Conservation (phyloP, 1,140 invertebrate genomes). For the Drosophila yakuba region DNA sequence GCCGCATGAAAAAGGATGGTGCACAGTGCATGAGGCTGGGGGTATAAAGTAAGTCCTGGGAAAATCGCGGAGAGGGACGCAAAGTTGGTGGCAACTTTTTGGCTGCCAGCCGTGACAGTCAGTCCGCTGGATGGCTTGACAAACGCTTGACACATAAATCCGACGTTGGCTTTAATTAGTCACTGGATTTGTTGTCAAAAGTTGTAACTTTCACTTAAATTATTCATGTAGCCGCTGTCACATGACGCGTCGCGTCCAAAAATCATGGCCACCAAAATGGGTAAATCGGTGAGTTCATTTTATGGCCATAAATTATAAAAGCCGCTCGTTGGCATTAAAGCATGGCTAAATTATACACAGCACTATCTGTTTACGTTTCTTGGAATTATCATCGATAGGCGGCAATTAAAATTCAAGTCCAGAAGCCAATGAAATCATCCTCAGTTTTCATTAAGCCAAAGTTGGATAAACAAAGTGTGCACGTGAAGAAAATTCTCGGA, state of each 20-base stretch:
- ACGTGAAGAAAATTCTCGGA: not conserved
- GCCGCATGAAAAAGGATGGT: constrained; percentile 7
- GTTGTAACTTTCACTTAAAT: constrained; percentile 51
- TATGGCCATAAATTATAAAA: constrained; percentile 20
- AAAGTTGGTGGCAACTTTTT: constrained; percentile 42
- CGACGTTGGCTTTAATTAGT: constrained; percentile 74
- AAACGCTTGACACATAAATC: constrained; percentile 71
- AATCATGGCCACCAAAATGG: constrained; percentile 29
- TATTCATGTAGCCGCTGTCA: constrained; percentile 50
- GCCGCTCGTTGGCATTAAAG: constrained; percentile 1
- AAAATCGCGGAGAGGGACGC: not conserved
- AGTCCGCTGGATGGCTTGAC: constrained; percentile 43
- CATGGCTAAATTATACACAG: not conserved
- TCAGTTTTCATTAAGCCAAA: constrained; percentile 13
- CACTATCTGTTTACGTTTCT: constrained; percentile 20
- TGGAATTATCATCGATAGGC: constrained; percentile 12
- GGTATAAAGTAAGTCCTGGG: not conserved
- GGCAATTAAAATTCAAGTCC: not conserved
- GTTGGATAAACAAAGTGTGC: constrained; percentile 6
- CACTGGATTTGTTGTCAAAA: constrained; percentile 52
- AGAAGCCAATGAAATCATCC: constrained; percentile 9
- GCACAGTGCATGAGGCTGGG: no score
- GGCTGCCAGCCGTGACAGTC: constrained; percentile 35
- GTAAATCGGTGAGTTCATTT: constrained; percentile 13
- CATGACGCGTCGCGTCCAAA: constrained; percentile 9